Evolutionary conservation across 2,797 vertebrate species (phyloP).

Genomic region (Anas acuta): DNA sequence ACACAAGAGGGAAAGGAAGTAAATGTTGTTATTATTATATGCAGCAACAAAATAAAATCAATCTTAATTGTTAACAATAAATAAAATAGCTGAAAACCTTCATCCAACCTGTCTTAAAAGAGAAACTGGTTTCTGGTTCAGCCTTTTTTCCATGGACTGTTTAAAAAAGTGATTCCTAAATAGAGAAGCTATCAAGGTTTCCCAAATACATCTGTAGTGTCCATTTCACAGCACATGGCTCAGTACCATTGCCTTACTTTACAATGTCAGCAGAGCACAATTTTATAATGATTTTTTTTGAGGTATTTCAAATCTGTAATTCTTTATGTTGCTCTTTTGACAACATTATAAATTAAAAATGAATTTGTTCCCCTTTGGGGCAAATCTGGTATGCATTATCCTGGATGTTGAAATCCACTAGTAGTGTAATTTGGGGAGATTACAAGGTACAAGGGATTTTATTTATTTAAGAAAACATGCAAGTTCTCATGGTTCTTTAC

Average conservation of each 20-base stretch:
- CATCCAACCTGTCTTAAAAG: neutral
- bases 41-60: neutral
- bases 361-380: neutral
- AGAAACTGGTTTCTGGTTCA: neutral
- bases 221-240: neutral
- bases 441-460: neutral
- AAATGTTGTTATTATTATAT: neutral
- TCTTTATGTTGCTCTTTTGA: neutral
- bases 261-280: fast-evolving
- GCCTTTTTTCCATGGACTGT: neutral
- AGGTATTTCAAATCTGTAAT: neutral
- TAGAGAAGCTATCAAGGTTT: neutral
- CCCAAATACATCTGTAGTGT: neutral
- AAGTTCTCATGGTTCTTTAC: neutral
- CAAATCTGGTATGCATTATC: neutral
- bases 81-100: neutral
- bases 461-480: neutral
- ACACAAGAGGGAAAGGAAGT: neutral
- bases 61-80: too few relatives aligned
- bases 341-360: neutral
- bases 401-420: neutral
- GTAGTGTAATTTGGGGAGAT: neutral
- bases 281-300: neutral
- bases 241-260: neutral
- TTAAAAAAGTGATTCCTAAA: neutral